Percentiles rank a stretch among this genome's conserved stretches.
Evolutionary conservation across 2,113 vertebrate genomes (phyloP).

Genomic region (Gobiocypris rarus): DNA sequence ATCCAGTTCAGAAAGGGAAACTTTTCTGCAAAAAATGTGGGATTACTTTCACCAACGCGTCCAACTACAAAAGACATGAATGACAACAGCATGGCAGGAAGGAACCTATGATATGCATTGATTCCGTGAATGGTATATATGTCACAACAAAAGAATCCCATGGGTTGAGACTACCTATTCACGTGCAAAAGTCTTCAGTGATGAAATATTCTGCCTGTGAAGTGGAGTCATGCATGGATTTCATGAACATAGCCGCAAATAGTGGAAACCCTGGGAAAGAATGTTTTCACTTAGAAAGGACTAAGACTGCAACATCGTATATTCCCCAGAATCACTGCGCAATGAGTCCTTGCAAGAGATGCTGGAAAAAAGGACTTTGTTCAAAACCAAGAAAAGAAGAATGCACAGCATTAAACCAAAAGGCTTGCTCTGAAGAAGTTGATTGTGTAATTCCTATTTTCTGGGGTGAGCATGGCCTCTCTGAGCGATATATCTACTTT

Average conservation of each 20-base stretch:
- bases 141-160: neutral
- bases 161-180: neutral
- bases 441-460: no score
- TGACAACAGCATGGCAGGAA: neutral
- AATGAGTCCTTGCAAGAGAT: neutral
- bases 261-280: slow-evolving; percentile 22
- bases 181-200: slow-evolving; percentile 2
- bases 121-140: slow-evolving; percentile 1
- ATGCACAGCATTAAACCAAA: neutral
- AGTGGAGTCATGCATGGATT: neutral
- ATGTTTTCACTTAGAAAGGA: slow-evolving; percentile 25
- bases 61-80: neutral
- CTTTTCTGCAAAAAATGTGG: neutral
- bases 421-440: neutral
- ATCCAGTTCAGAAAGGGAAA: neutral
- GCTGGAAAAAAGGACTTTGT: no score
- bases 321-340: neutral
- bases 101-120: slow-evolving; percentile 10
- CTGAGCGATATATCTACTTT: no score
- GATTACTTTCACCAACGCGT: neutral
- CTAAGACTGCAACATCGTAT: neutral
- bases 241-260: slow-evolving; percentile 1
- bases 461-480: no score
- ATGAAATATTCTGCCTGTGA: neutral
- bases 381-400: neutral